phyloP scores from a whole-genome alignment of 2,113 vertebrate species.

The Cyanoramphus novaezelandiae region DNA sequence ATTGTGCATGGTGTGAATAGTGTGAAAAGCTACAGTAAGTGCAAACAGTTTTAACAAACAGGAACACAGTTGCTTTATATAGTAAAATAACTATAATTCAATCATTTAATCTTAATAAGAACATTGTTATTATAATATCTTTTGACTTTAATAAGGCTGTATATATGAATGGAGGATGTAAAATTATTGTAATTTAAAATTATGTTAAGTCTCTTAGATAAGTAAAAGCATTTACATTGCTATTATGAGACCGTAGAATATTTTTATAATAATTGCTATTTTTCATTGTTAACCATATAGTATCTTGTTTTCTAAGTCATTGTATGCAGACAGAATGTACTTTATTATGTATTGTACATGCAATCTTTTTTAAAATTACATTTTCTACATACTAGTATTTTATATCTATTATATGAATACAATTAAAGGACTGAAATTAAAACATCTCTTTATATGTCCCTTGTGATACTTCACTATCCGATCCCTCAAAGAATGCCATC shows the following conservation, averaged over 20 bases:
- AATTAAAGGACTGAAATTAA: slow-evolving; percentile 59
- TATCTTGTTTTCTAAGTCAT: slow-evolving; percentile 75
- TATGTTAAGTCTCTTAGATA: slow-evolving; percentile 70
- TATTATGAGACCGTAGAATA: slow-evolving; percentile 70
- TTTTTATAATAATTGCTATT: slow-evolving; percentile 77
- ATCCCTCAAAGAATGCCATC: not conserved
- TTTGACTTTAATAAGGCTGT: slow-evolving; percentile 71
- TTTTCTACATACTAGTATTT: slow-evolving; percentile 62
- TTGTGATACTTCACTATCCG: slow-evolving; percentile 29
- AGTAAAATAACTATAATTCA: slow-evolving; percentile 65
- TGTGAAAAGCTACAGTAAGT: slow-evolving; percentile 46
- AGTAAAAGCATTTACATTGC: slow-evolving; percentile 70
- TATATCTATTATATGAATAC: slow-evolving; percentile 57
- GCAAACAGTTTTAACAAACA: slow-evolving; percentile 57
- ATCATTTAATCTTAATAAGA: slow-evolving; percentile 75
- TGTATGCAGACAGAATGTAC: slow-evolving; percentile 54
- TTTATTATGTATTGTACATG: slow-evolving; percentile 41
- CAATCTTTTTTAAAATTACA: slow-evolving; percentile 62
- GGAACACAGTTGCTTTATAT: slow-evolving; percentile 46
- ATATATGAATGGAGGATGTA: slow-evolving; percentile 65
- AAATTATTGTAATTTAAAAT: slow-evolving; percentile 76
- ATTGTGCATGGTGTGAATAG: not conserved
- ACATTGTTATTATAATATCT: slow-evolving; percentile 65
- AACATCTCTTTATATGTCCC: slow-evolving; percentile 25
- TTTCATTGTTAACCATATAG: slow-evolving; percentile 72